Percentiles rank a stretch among this genome's conserved stretches.
Evolutionary conservation across 2,113 vertebrate species (phyloP).

Genomic region (Hydrolagus affinis): DNA sequence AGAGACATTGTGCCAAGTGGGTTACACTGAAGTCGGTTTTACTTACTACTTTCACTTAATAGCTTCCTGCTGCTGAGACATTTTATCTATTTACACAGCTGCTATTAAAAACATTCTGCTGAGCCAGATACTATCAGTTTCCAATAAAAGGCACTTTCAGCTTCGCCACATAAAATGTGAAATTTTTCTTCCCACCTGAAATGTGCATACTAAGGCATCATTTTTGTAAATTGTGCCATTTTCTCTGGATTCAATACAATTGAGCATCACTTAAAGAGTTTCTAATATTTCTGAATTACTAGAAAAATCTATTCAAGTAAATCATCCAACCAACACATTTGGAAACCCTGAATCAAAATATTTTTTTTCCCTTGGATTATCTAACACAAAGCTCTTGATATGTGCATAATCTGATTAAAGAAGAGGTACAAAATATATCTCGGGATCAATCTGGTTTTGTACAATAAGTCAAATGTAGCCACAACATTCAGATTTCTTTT

Average conservation of each 20-base stretch:
- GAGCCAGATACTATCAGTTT: background rate
- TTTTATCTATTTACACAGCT: background rate
- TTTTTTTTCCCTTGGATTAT: background rate
- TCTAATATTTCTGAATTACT: constrained; percentile 2
- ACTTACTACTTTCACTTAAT: too few species aligned
- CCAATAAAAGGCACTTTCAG: background rate
- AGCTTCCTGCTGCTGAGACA: too few species aligned
- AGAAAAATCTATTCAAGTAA: constrained; percentile 1
- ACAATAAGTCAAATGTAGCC: background rate
- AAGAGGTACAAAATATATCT: background rate
- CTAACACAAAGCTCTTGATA: background rate
- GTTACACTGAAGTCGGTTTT: too few species aligned
- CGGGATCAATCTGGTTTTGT: background rate
- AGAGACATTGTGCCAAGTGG: too few species aligned
- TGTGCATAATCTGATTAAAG: constrained; percentile 3
- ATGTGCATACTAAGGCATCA: background rate
- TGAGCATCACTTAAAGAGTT: background rate
- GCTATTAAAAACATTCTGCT: constrained; percentile 3
- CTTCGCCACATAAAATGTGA: background rate
- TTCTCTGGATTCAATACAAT: background rate
- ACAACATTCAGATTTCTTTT: background rate
- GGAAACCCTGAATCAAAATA: background rate
- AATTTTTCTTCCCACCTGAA: background rate
- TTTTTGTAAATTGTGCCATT: background rate
- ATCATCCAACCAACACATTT: background rate